Evolutionary conservation across 1,140 invertebrate species (phyloP), one percentile per base, ranked within the genome.

Genomic region (Drosophila gunungcola): DNA sequence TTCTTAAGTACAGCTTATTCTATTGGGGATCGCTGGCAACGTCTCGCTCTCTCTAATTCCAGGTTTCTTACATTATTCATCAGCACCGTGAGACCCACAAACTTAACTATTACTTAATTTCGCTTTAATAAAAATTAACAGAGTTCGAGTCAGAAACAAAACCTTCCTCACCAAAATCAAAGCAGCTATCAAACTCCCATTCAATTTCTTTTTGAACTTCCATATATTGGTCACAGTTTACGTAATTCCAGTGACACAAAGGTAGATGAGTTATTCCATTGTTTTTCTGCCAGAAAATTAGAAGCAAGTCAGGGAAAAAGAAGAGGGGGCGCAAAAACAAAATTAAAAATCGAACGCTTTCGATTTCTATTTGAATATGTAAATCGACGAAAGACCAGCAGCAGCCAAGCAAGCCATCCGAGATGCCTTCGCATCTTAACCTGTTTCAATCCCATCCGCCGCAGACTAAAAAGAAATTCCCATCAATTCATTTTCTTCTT

Each of bases 301-400:
- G 83, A 86, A 86, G 83, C 75, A 9, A 57, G 58, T 64, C 64
- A 38, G 38, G 13, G 5, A 25, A 46, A 25, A 51, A 16, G 39
- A n/a, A 45, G 16, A 7, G 34, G 46, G 42, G 51, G 43, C 12
- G 1, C 3, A 43, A 34, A 42, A 56, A 36, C 11, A 53, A 42
- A 57, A 61, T 55, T n/a, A 74, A 80, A 80, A 81, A 81, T 58
- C 75, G 70, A 88, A 84, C 80, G 84, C 84, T 88, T 88, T 88
- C 84, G 84, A 89, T 88, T 88, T 88, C 84, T 88, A 80, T 88
- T 88, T 84, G 80, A 88, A 88, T 89, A 88, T 89, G 73, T 68
- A 88, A 89, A 78, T 48, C 56, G 42, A 58, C 41, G 53, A 86
- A 86, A 86, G 82, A 86, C 82, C 83, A 62, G 82, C 82, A 86